Base-by-base conservation (phyloP, 2,113 vertebrate species). In the Malaclemys terrapin region DNA sequence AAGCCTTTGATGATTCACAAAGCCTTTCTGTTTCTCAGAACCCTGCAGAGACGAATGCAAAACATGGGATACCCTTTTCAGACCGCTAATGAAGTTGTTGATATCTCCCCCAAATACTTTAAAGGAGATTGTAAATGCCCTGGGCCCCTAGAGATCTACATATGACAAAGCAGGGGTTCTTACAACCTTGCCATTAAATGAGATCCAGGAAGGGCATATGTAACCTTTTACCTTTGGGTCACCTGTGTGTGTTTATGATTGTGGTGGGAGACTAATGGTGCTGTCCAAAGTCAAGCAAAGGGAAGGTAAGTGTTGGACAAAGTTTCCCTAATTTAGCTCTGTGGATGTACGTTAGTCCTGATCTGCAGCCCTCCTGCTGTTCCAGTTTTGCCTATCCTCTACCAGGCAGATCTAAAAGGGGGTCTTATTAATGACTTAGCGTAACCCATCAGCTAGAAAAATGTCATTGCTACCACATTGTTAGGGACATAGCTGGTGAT, bases 41-140 rank as follows among this genome's bases (percentile, higher is more conserved):
- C 57, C 3, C 91, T 86, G 80, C 0, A 2, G 86, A 29, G 20
- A 4, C 45, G 4, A 50, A 8, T 3, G 56, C 1, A 0, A 10
- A 12, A 3, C 45, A 19, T 19, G 84, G 20, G 65, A 6, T 20
- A 10, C 0, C 25, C 57, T 85, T 65, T n/a, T 62, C 50, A 24
- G 93, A 3, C 56, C 20, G 31, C 24, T 22, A 31, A 83, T 31
- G 8, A 47, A 7, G 29, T 49, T 79, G 81, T 78, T 76, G 88
- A 80, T 82, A 14, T 13, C 79, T 29, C 54, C 52, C n/a, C 45
- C 62, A 59, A n/a, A 62, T 76, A 25, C 22, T 42, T 75, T 42
- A 75, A 76, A 45, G 22, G 72, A 76, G 38, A 42, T 45, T 25
- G n/a, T 10, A 75, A 75, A 42, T 20, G 17, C 72, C 19, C n/a